Base-by-base conservation (phyloP, 2,113 vertebrate genomes). In the Cichladusa arquata region DNA sequence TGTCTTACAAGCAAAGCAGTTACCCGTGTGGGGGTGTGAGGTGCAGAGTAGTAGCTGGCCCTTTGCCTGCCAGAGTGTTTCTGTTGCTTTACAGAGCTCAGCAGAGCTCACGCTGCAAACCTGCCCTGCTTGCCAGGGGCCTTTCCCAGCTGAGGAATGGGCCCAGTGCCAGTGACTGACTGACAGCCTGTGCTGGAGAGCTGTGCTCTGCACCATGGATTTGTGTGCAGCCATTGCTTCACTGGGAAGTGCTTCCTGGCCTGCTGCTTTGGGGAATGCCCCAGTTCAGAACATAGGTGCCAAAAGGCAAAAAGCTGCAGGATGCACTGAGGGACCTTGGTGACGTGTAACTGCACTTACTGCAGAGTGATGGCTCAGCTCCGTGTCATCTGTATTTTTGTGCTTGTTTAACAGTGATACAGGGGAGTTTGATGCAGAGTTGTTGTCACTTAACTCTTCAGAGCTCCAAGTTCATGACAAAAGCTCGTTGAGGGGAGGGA, bases 91-190 rank as follows among this genome's bases (percentile, higher is more conserved):
- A 1, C n/a, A 9, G 42, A 4, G 6, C n/a, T 47, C n/a, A 12
- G 80, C 62, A 9, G 6, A 8, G 24, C 29, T 20, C 5, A 0
- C 0, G 0, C 50, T 51, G 0, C 67, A 36, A 6, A 10, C 0
- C 2, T 5, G 5, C 19, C 31, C n/a, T 6, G 19, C 5, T 3
- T 28, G 11, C 48, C 8, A 0, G 8, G 0, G 7, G 0, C 13
- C 11, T 12, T 40, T 36, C 14, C 48, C 1, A 9, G 64, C 31
- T 6, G 11, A 17, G 28, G 19, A 26, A 1, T 0, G 2, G 33
- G 44, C 10, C 12, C 5, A 1, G 53, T 11, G 45, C 45, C 2
- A 0, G 0, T 12, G 62, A 3, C 6, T 14, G 64, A 4, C 28
- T 40, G 60, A 2, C 23, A 10, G 62, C 1, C 57, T 34, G 60